phyloP scores from a whole-genome alignment of 2,113 vertebrate genomes.

The Coptodon rendalli region DNA sequence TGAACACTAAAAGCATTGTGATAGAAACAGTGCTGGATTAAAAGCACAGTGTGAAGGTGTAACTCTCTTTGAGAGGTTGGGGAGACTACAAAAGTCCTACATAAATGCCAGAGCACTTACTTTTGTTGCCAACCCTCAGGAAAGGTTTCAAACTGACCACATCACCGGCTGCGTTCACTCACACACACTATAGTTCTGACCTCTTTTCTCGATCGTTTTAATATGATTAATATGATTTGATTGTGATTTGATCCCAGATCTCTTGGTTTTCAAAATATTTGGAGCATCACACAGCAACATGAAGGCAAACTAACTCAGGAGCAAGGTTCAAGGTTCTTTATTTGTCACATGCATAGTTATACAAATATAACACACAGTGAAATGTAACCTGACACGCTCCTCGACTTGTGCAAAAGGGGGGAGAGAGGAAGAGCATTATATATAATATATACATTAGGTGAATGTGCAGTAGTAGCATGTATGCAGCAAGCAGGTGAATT shows the following conservation, averaged over 20 bases:
- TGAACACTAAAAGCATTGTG: not conserved
- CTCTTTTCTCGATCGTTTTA: not conserved
- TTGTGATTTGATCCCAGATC: not conserved
- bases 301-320: not conserved
- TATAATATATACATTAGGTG: not conserved
- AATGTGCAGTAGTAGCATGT: not conserved
- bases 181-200: not conserved
- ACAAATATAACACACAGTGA: not conserved
- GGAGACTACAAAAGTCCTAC: not conserved
- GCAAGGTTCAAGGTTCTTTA: not conserved
- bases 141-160: not conserved
- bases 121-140: not conserved
- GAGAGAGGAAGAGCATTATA: not conserved
- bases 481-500: not conserved
- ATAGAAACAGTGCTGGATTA: not conserved
- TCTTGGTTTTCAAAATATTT: not conserved
- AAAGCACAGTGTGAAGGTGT: not conserved
- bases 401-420: not conserved
- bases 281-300: not conserved
- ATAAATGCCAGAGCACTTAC: not conserved
- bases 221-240: not conserved
- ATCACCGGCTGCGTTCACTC: not conserved
- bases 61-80: not conserved
- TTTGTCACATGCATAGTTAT: not conserved
- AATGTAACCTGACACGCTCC: not conserved